A percentile compares a stretch with the other conserved stretches of the same genome.
phyloP scores from a whole-genome alignment of 2,113 vertebrate genomes.

The Ardeotis arabs region DNA sequence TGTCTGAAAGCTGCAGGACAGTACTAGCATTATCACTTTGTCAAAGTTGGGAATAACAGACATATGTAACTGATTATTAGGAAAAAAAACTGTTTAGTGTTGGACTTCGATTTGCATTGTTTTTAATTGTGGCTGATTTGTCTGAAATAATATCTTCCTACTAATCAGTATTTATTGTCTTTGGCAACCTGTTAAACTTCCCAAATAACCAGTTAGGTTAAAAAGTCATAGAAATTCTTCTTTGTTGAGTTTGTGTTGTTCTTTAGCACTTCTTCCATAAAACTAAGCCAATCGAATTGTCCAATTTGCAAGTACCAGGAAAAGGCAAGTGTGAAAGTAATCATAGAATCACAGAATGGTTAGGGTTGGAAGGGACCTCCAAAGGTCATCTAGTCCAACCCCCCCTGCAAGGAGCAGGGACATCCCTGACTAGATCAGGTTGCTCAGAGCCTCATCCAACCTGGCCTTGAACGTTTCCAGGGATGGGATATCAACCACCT shows the following conservation, averaged over 20 bases:
- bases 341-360: too few species aligned
- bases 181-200: neutral
- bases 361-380: too few species aligned
- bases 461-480: too few species aligned
- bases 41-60: neutral
- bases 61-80: neutral
- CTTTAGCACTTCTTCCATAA: neutral
- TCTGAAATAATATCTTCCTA: neutral
- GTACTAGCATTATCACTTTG: neutral
- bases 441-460: too few species aligned
- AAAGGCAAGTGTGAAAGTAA: neutral
- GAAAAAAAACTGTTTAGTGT: neutral
- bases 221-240: neutral
- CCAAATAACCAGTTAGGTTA: neutral
- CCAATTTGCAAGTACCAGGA: neutral
- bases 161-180: neutral
- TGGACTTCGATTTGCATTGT: neutral
- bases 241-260: neutral
- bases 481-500: too few species aligned
- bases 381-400: too few species aligned
- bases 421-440: too few species aligned
- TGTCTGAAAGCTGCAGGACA: neutral
- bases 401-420: too few species aligned
- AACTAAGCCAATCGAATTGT: neutral
- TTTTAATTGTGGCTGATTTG: neutral